phyloP scores from a whole-genome alignment of 1,140 invertebrate species.

The Camponotus vicinus region DNA sequence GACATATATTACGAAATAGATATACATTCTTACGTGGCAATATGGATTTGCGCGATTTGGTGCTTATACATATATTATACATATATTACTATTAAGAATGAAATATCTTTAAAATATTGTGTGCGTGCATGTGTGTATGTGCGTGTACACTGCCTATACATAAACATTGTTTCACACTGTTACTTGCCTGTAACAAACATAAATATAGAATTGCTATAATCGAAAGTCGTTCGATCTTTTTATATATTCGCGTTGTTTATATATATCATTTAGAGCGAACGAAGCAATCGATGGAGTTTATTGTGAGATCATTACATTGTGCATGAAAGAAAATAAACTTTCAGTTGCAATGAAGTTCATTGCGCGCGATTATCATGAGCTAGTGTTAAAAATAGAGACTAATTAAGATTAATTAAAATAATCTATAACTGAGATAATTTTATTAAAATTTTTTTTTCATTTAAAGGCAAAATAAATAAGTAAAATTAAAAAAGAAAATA shows the following conservation, averaged over 20 bases:
- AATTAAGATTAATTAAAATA: neutral
- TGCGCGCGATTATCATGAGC: neutral
- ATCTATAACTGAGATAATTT: too few species aligned
- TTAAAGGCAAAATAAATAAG: neutral
- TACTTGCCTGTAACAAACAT: conserved; percentile 22
- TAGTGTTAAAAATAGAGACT: neutral
- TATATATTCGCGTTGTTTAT: conserved; percentile 4
- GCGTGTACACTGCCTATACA: conserved; percentile 66
- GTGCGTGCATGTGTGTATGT: too few species aligned
- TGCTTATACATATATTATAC: conserved; percentile 30
- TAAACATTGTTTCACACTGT: conserved; percentile 36
- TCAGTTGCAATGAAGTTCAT: too few species aligned
- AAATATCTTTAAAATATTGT: neutral
- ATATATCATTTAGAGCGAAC: neutral
- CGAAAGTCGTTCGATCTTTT: neutral
- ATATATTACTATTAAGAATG: neutral
- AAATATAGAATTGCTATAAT: conserved; percentile 22
- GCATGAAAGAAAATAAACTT: neutral
- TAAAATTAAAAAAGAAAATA: neutral
- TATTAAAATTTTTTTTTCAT: too few species aligned
- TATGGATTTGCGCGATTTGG: neutral
- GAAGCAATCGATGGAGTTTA: neutral
- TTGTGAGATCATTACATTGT: neutral
- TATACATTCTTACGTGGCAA: too few species aligned
- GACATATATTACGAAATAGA: too few species aligned